Percentiles rank a stretch among this genome's conserved stretches.
Evolutionary conservation across 2,888 invertebrate genomes (phyloP).

Genomic region (Julus scanicus): DNA sequence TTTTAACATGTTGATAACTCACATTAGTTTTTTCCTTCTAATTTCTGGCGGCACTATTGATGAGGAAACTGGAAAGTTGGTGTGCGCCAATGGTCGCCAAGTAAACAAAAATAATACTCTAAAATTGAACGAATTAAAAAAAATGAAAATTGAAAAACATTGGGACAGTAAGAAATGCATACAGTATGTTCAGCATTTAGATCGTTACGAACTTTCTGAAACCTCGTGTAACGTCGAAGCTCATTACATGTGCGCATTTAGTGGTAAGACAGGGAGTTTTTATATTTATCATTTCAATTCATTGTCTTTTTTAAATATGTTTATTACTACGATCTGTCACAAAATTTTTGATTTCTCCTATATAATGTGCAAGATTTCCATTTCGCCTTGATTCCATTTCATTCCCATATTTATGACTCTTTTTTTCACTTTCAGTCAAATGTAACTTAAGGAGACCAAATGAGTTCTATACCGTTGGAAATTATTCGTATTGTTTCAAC

Average conservation of each 20-base stretch:
- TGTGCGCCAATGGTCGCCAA: neutral
- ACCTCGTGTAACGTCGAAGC: neutral
- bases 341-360: no score
- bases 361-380: no score
- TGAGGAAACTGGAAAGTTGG: neutral
- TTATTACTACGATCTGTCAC: no score
- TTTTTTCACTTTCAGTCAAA: slow-evolving; percentile 13
- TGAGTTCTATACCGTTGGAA: slow-evolving; percentile 25
- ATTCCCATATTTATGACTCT: no score
- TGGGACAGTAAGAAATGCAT: neutral
- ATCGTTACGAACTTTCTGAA: neutral
- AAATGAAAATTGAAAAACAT: neutral
- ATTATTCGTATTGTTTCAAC: slow-evolving; percentile 53
- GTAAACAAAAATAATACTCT: no score
- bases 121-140: neutral
- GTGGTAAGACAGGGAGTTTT: neutral
- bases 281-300: neutral
- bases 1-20: neutral
- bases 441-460: neutral
- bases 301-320: no score
- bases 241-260: slow-evolving; percentile 44
- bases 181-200: neutral
- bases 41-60: neutral
- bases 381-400: no score
- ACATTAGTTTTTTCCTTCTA: neutral